phyloP scores from a whole-genome alignment of 2,888 invertebrate species.

The Petrolisthes manimaculis region DNA sequence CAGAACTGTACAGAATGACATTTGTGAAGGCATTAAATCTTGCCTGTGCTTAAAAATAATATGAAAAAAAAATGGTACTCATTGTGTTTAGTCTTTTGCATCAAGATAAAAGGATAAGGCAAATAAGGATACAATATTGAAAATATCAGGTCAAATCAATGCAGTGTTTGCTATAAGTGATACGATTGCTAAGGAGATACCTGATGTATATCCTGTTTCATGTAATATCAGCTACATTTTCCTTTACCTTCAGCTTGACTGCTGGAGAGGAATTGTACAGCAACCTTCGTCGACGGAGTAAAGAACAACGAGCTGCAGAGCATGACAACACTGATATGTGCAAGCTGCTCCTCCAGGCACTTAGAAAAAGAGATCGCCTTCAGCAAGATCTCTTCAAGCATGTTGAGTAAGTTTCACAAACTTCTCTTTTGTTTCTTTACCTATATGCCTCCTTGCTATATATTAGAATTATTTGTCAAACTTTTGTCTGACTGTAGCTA shows the following conservation, averaged over 20 bases:
- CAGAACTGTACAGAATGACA: no score
- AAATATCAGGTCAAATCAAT: no score
- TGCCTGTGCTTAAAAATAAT: no score
- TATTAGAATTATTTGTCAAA: no score
- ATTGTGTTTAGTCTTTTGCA: no score
- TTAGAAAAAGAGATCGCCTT: conserved; percentile 74
- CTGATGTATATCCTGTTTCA: neutral
- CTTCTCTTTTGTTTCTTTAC: neutral
- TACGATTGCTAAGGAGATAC: neutral
- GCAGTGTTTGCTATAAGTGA: neutral
- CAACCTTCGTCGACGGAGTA: conserved; percentile 71
- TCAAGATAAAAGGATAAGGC: no score
- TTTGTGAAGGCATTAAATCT: no score
- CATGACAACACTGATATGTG: conserved; percentile 74
- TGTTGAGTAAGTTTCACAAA: conserved; percentile 58
- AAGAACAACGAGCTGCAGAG: conserved; percentile 71
- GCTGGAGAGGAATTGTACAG: conserved; percentile 62
- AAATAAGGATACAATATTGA: no score
- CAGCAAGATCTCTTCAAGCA: conserved; percentile 68
- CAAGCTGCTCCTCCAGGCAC: conserved; percentile 74
- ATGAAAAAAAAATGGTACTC: no score
- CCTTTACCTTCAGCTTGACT: conserved; percentile 27
- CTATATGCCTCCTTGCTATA: neutral
- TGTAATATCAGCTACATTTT: neutral
- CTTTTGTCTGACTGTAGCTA: no score